Conservation (phyloP, 2,797 vertebrate genomes). For the Pseudochirops corinnae region DNA sequence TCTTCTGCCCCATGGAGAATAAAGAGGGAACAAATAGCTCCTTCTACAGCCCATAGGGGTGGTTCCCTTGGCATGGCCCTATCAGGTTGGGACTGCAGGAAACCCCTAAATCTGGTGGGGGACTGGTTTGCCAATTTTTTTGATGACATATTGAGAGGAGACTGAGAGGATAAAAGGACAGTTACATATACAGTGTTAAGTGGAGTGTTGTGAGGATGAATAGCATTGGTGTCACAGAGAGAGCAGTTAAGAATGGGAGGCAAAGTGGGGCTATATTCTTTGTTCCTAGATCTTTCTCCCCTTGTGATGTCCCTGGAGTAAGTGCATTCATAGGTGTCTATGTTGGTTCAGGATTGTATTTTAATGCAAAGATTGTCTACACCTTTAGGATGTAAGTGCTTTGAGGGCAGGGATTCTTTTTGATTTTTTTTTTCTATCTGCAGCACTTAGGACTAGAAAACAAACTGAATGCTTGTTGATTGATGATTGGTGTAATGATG, state of each 20-base stretch:
- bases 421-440: not conserved
- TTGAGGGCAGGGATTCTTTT: not conserved
- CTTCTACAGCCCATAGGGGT: not conserved
- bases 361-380: not conserved
- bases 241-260: not conserved
- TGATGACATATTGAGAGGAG: not conserved
- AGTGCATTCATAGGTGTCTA: not conserved
- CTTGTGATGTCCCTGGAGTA: not conserved
- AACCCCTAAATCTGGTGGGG: not conserved
- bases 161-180: not conserved
- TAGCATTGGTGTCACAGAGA: not conserved
- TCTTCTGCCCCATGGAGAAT: not conserved
- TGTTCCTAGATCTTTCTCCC: not conserved
- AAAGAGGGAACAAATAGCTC: not conserved
- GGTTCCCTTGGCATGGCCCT: not conserved
- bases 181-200: not conserved
- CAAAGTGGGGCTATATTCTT: not conserved
- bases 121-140: not conserved
- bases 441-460: not conserved
- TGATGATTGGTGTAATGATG: not conserved
- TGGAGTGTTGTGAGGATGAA: not conserved
- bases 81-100: not conserved
- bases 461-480: not conserved
- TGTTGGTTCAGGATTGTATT: not conserved
- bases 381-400: not conserved